Evolutionary conservation across 2,888 invertebrate species (phyloP).

Genomic region (Cryptocephalus primarius): DNA sequence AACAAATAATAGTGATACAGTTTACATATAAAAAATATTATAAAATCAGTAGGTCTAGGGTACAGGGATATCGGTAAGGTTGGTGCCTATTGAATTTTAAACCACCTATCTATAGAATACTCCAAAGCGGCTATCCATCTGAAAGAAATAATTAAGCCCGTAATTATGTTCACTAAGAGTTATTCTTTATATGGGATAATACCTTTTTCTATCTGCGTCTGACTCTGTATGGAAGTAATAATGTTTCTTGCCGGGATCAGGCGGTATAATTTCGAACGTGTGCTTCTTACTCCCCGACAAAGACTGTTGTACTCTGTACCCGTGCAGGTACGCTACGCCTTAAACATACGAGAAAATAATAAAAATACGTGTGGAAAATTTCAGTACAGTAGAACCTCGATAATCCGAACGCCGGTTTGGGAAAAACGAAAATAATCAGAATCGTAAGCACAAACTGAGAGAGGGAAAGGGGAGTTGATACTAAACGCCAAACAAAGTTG

Average conservation of each 20-base stretch:
- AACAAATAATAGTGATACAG: slow-evolving; percentile 1
- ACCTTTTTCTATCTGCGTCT: slow-evolving; percentile 93
- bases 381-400: too few species aligned
- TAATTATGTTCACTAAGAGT: not conserved
- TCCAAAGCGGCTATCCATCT: slow-evolving; percentile 92
- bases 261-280: slow-evolving; percentile 84
- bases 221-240: slow-evolving; percentile 90
- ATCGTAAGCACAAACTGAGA: too few species aligned
- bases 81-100: slow-evolving; percentile 54
- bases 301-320: slow-evolving; percentile 80
- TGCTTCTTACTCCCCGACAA: slow-evolving; percentile 79
- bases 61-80: too few species aligned
- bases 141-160: slow-evolving; percentile 36
- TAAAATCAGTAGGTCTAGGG: slow-evolving; percentile 1
- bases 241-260: slow-evolving; percentile 75
- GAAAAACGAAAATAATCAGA: too few species aligned
- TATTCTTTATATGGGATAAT: slow-evolving; percentile 10
- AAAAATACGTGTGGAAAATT: not conserved
- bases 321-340: slow-evolving; percentile 91
- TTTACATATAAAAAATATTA: slow-evolving; percentile 4
- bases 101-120: slow-evolving; percentile 90
- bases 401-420: too few species aligned
- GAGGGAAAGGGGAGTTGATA: too few species aligned
- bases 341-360: slow-evolving; percentile 13
- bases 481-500: too few species aligned